These are phyloP conservation scores for Diceros bicornis DNA, from an alignment of 2,797 vertebrate species.

Conservation along the genomic window DNA sequence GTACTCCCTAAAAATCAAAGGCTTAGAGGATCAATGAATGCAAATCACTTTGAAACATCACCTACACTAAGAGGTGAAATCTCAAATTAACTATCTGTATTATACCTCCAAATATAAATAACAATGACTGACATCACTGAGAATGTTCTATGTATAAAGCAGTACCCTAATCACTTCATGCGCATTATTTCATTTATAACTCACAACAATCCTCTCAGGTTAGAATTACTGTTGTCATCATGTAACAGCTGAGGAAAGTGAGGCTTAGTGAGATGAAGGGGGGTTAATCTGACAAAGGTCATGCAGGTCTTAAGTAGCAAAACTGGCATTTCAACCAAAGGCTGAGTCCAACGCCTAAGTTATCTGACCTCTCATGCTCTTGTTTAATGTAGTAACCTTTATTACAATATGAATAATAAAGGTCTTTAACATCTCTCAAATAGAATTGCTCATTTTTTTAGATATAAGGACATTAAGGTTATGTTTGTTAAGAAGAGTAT, in stretches of 20 bases:
- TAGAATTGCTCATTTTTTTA: background rate
- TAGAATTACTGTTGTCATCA: background rate
- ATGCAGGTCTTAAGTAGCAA: background rate
- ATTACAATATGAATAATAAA: background rate
- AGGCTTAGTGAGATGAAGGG: background rate
- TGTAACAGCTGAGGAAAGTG: conserved; percentile 22
- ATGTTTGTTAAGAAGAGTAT: background rate
- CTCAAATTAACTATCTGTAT: background rate
- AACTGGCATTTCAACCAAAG: background rate
- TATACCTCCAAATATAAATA: background rate
- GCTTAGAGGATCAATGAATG: background rate
- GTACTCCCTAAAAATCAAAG: conserved; percentile 29
- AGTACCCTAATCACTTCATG: background rate
- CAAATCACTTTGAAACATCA: conserved; percentile 8
- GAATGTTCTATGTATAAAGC: background rate
- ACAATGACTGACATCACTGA: background rate
- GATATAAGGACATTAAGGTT: background rate
- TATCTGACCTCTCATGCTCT: background rate
- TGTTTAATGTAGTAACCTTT: conserved; percentile 12
- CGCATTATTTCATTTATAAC: background rate
- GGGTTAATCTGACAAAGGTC: background rate
- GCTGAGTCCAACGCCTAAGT: background rate
- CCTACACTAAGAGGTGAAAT: background rate
- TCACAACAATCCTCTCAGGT: background rate
- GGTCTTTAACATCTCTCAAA: background rate